Percentiles rank a stretch among this genome's conserved stretches.
Conservation (phyloP, 2,797 vertebrate species). For the Acrossocheilus fasciatus region DNA sequence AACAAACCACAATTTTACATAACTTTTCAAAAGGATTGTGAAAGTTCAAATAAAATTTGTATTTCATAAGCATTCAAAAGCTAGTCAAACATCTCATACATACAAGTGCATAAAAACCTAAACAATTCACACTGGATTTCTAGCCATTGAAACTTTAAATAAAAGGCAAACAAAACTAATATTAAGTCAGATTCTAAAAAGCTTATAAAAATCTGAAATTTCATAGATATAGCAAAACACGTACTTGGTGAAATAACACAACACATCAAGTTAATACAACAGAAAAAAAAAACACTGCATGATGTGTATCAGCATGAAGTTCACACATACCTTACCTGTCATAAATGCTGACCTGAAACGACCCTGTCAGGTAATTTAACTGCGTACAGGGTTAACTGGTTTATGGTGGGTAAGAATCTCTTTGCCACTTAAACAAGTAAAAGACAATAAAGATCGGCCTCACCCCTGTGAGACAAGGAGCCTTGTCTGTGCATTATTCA, state of each 20-base stretch:
- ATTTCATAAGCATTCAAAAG: constrained; percentile 12
- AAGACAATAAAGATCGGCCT: constrained; percentile 64
- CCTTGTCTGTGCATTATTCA: constrained; percentile 65
- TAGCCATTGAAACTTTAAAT: not conserved
- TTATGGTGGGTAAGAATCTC: constrained; percentile 59
- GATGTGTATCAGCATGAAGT: not conserved
- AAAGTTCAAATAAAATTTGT: not conserved
- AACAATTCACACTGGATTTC: not conserved
- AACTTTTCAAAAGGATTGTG: not conserved
- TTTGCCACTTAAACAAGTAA: constrained; percentile 56
- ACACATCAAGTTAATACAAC: not conserved
- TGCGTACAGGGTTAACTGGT: constrained; percentile 50
- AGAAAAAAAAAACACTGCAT: not conserved
- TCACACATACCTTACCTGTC: constrained; percentile 26
- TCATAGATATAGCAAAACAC: not conserved
- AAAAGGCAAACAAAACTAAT: not conserved
- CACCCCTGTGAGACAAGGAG: constrained; percentile 62
- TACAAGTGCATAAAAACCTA: not conserved
- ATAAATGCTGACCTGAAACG: constrained; percentile 49
- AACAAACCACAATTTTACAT: not conserved
- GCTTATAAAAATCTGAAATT: not conserved
- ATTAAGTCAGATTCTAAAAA: not conserved
- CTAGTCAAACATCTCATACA: not conserved
- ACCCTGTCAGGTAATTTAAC: constrained; percentile 50
- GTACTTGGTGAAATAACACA: not conserved